Evolutionary conservation across 1,140 invertebrate genomes (phyloP).

Genomic region (Himalopsyche phryganea): DNA sequence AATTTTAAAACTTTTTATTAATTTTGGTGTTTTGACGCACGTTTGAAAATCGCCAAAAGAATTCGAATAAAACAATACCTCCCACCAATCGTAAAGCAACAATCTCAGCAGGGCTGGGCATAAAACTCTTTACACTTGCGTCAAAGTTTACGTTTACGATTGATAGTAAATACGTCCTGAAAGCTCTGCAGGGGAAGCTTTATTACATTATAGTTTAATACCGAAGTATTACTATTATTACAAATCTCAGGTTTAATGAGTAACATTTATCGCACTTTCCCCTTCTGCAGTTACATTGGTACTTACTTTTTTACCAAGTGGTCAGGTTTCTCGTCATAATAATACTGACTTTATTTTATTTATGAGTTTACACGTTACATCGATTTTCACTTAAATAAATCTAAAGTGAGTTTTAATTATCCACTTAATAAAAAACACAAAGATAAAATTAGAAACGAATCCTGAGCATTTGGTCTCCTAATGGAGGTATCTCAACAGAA

Average conservation of each 20-base stretch:
- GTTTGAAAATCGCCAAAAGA: background rate
- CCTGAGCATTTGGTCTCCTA: too few species aligned
- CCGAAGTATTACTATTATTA: slow-evolving; percentile 9
- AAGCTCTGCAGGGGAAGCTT: slow-evolving; percentile 5
- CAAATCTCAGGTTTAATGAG: slow-evolving; percentile 1
- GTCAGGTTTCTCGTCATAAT: too few species aligned
- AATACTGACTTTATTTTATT: too few species aligned
- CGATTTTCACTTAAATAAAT: too few species aligned
- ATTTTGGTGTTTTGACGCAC: background rate
- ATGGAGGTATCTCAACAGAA: too few species aligned
- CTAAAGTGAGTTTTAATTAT: too few species aligned
- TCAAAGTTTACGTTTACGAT: slow-evolving; percentile 16
- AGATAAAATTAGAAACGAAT: too few species aligned
- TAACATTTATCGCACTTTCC: slow-evolving; percentile 1
- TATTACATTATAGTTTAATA: background rate
- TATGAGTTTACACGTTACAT: too few species aligned
- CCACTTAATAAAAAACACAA: too few species aligned
- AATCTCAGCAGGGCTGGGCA: slow-evolving; percentile 1
- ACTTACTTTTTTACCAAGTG: too few species aligned
- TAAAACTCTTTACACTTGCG: background rate
- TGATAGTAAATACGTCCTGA: slow-evolving; percentile 11
- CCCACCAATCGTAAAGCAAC: slow-evolving; percentile 2
- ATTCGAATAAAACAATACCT: slow-evolving; percentile 6
- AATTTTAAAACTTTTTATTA: too few species aligned
- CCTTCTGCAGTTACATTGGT: background rate